These are phyloP conservation scores for Emys orbicularis DNA, from an alignment of 2,797 vertebrate species.

Conservation along the genomic window DNA sequence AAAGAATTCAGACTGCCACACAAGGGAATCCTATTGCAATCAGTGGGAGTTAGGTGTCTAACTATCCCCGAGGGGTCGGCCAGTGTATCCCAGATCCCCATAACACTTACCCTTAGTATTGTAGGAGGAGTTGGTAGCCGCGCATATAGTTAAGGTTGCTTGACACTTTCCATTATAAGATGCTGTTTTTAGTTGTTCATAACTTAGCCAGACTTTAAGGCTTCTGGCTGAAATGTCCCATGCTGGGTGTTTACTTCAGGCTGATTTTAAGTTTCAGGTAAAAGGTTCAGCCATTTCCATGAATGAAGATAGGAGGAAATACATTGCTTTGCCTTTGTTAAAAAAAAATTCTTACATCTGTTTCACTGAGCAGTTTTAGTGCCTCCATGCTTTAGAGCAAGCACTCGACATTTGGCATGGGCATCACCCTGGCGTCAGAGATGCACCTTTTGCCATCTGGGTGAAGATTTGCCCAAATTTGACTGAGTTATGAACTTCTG, in stretches of 20 bases:
- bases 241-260: neutral
- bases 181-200: neutral
- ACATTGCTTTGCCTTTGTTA: neutral
- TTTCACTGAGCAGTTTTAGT: too few species aligned
- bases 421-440: too few species aligned
- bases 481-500: too few species aligned
- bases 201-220: neutral
- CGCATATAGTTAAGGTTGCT: neutral
- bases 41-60: neutral
- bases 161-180: neutral
- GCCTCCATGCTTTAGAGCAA: too few species aligned
- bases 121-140: neutral
- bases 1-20: neutral
- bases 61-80: neutral
- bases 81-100: neutral
- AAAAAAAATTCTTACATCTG: too few species aligned
- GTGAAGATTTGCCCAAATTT: too few species aligned
- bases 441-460: too few species aligned
- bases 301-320: neutral
- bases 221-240: neutral
- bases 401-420: too few species aligned
- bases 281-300: neutral
- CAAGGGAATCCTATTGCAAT: neutral
- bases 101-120: neutral
- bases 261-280: neutral